Percentiles rank a stretch among this genome's conserved stretches.
Evolutionary conservation across 2,113 vertebrate genomes (phyloP).

Genomic region (Chauna torquata): DNA sequence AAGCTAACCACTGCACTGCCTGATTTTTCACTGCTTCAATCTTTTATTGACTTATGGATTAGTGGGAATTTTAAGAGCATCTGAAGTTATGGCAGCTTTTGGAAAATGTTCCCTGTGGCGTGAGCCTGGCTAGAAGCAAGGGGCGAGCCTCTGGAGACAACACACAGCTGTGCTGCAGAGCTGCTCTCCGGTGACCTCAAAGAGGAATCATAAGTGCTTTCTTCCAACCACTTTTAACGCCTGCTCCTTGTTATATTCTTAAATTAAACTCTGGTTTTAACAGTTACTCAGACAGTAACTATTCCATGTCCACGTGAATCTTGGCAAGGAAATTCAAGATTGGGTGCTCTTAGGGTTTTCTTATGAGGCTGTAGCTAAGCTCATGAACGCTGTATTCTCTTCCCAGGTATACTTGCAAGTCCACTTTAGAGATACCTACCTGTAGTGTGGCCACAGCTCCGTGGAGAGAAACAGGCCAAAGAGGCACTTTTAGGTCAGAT

Average conservation of each 20-base stretch:
- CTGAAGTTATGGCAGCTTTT: not conserved
- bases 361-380: not conserved
- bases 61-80: not conserved
- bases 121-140: not conserved
- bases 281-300: not conserved
- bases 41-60: not conserved
- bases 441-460: not conserved
- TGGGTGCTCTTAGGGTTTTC: not conserved
- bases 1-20: not conserved
- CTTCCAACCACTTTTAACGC: not conserved
- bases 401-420: not conserved
- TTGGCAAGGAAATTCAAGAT: not conserved
- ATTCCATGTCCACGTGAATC: not conserved
- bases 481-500: not conserved
- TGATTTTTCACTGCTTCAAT: not conserved
- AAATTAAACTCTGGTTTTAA: not conserved
- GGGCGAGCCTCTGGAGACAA: not conserved
- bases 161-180: accelerated
- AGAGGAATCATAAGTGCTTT: not conserved
- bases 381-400: not conserved
- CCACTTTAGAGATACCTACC: not conserved
- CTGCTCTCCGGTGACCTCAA: not conserved
- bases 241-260: not conserved
- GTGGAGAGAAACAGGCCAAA: not conserved
- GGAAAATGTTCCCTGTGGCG: not conserved